Conservation (phyloP, 2,797 vertebrate genomes). For the Mormyrus proboscirostris region DNA sequence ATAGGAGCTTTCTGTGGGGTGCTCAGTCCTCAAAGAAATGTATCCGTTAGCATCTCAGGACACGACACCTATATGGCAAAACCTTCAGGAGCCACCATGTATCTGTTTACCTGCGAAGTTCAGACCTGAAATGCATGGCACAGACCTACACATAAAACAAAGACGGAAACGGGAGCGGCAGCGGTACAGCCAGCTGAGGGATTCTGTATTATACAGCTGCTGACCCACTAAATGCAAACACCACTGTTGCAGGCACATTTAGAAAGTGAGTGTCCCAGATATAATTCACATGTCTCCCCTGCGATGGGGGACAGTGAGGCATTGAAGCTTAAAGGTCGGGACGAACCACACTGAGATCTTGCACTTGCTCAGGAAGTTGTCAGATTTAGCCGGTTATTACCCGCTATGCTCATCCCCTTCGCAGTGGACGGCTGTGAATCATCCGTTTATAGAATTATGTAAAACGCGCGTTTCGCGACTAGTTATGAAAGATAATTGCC, state of each 20-base stretch:
- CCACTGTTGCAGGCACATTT: conserved; percentile 1
- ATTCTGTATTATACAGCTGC: neutral
- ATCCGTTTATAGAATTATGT: neutral
- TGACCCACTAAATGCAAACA: conserved; percentile 6
- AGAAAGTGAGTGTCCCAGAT: neutral
- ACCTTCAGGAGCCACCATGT: neutral
- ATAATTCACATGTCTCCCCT: neutral
- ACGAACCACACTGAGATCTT: neutral
- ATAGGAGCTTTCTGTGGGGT: neutral
- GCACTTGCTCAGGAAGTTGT: neutral
- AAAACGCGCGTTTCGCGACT: neutral
- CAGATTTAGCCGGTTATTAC: neutral
- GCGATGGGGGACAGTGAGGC: neutral
- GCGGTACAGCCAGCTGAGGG: neutral
- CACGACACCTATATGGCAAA: neutral
- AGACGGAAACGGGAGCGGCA: neutral
- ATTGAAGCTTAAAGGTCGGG: neutral
- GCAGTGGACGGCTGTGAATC: neutral
- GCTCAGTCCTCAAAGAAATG: neutral
- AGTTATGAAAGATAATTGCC: neutral
- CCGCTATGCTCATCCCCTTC: neutral
- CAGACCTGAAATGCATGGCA: neutral
- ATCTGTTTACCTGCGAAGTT: neutral
- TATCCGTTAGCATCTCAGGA: neutral
- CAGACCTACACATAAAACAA: neutral